These are phyloP conservation scores for Mugil cephalus DNA, from an alignment of 2,113 vertebrate genomes.

Conservation along the genomic window DNA sequence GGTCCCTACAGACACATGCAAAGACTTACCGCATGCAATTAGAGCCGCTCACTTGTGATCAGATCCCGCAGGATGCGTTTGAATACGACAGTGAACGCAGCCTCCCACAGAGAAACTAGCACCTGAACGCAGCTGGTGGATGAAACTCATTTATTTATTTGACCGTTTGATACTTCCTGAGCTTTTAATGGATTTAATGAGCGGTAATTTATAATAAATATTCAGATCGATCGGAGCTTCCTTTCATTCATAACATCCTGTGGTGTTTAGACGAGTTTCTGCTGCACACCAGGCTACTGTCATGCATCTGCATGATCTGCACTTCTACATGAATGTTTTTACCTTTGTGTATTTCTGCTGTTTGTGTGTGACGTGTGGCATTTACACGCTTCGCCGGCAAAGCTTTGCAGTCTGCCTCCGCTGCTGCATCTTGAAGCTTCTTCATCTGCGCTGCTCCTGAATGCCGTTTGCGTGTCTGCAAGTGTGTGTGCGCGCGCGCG, in stretches of 20 bases:
- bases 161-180: not conserved
- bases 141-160: not conserved
- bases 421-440: constrained; percentile 38
- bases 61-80: not conserved
- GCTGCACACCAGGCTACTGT: constrained; percentile 16
- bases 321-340: not conserved
- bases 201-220: constrained; percentile 1
- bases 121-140: not conserved
- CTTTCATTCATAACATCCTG: constrained; percentile 10
- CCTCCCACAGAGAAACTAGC: not conserved
- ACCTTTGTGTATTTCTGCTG: not conserved
- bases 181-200: not conserved
- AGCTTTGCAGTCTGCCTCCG: constrained; percentile 30
- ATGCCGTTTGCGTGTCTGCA: not conserved
- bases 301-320: constrained; percentile 48
- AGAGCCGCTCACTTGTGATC: no score
- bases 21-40: no score
- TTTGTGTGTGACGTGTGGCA: not conserved
- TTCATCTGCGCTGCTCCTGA: constrained; percentile 37
- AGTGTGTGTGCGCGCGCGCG: constrained; percentile 23
- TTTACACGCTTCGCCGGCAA: constrained; percentile 2
- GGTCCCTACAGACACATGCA: no score
- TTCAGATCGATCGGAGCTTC: constrained; percentile 1
- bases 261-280: constrained; percentile 36
- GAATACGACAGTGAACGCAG: not conserved